These are phyloP conservation scores for Sclerurus mexicanus DNA, from an alignment of 2,113 vertebrate genomes.

Conservation along the genomic window DNA sequence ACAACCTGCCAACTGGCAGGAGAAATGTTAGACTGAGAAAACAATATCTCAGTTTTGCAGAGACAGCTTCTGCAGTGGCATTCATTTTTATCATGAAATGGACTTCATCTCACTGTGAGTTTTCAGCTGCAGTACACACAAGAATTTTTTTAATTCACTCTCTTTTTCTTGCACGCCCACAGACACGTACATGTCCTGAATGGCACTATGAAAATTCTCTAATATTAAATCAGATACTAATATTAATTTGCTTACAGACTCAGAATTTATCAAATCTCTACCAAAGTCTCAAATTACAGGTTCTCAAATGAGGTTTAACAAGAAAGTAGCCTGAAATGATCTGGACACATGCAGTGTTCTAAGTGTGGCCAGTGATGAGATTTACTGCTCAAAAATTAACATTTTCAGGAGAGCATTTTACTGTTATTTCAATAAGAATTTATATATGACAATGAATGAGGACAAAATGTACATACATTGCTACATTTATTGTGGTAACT, in stretches of 20 bases:
- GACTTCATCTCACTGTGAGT: neutral
- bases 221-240: neutral
- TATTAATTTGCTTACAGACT: neutral
- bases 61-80: neutral
- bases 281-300: neutral
- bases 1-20: slow-evolving; percentile 5
- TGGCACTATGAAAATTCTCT: neutral
- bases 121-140: neutral
- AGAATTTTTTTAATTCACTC: neutral
- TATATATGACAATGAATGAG: neutral
- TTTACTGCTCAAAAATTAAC: neutral
- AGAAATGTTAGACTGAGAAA: slow-evolving; percentile 42
- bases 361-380: neutral
- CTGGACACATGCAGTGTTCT: neutral
- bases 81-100: neutral
- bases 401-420: neutral
- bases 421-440: neutral
- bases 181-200: neutral
- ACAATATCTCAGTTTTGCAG: slow-evolving; percentile 34
- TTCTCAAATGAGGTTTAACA: neutral
- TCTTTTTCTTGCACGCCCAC: neutral
- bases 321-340: neutral
- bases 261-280: neutral
- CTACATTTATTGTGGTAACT: neutral
- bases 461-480: neutral